Conservation (phyloP, 2,113 vertebrate genomes). For the Puffinus mauretanicus region DNA sequence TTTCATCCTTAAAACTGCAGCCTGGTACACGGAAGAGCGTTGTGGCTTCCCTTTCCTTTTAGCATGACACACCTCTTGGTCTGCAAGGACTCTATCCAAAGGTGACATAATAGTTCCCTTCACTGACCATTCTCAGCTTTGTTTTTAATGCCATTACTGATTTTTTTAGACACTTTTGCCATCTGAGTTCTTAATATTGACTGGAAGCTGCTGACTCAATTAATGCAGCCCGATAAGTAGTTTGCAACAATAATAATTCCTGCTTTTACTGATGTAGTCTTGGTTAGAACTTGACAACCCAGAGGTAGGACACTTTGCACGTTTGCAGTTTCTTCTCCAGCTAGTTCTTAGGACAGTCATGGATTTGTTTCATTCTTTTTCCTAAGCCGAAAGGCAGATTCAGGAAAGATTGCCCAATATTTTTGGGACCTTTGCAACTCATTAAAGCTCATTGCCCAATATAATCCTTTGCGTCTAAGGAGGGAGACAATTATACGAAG, state of each 20-base stretch:
- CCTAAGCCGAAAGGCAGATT: not conserved
- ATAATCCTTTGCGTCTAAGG: not conserved
- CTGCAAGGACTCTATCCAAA: not conserved
- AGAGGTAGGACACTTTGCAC: not conserved
- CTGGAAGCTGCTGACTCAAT: not conserved
- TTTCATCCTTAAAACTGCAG: not conserved
- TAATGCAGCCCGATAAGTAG: not conserved
- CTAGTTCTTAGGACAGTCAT: not conserved
- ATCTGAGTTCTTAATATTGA: not conserved
- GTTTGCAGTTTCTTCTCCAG: constrained; percentile 26
- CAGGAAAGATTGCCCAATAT: not conserved
- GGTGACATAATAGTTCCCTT: not conserved
- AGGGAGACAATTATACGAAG: not conserved
- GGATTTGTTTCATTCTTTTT: not conserved
- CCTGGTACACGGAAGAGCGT: not conserved
- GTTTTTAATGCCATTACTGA: not conserved
- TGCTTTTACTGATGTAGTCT: not conserved
- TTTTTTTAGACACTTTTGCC: not conserved
- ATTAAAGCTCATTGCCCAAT: not conserved
- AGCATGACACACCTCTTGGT: not conserved
- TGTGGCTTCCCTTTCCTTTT: not conserved
- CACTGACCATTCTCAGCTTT: not conserved
- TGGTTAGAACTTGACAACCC: not conserved
- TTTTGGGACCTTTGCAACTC: not conserved
- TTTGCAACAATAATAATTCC: not conserved